Conservation (phyloP, 2,888 invertebrate genomes). For the Diaperis boleti region DNA sequence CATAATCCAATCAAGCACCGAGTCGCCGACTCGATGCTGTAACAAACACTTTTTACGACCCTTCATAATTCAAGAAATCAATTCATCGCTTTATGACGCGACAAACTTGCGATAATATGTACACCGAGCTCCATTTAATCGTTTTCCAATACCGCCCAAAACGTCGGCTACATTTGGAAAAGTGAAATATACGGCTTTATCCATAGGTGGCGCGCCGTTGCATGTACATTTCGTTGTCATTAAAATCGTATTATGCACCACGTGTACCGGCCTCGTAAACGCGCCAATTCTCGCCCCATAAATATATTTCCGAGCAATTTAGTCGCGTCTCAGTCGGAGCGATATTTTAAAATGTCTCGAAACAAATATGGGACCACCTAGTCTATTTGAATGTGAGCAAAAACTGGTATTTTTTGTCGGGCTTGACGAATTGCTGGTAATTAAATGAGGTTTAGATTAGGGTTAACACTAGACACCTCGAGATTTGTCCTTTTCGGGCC, state of each 20-base stretch:
- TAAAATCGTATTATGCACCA: slow-evolving; percentile 29
- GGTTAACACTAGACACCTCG: slow-evolving; percentile 29
- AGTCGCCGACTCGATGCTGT: too few relatives aligned
- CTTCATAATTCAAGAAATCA: slow-evolving; percentile 5
- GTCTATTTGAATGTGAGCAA: slow-evolving; percentile 18
- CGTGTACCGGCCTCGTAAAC: slow-evolving; percentile 14
- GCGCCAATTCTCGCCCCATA: slow-evolving; percentile 27
- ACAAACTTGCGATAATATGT: slow-evolving; percentile 21
- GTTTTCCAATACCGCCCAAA: slow-evolving; percentile 21
- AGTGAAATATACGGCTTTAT: slow-evolving; percentile 9
- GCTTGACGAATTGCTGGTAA: slow-evolving; percentile 14
- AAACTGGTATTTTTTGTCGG: slow-evolving; percentile 9
- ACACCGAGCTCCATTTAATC: slow-evolving; percentile 14
- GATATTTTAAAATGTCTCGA: background rate
- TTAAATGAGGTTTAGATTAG: slow-evolving; percentile 24
- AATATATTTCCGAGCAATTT: slow-evolving; percentile 32
- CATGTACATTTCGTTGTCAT: slow-evolving; percentile 29
- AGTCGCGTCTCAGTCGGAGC: too few relatives aligned
- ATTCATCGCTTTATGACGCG: slow-evolving; percentile 12
- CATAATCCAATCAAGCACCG: too few relatives aligned
- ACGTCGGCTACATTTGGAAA: slow-evolving; percentile 15
- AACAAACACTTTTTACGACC: background rate
- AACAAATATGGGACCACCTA: too few relatives aligned
- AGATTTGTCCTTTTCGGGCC: slow-evolving; percentile 26
- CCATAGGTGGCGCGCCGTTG: slow-evolving; percentile 18